These are phyloP conservation scores for Thumatha senex DNA, from an alignment of 2,888 invertebrate species.

Conservation along the genomic window DNA sequence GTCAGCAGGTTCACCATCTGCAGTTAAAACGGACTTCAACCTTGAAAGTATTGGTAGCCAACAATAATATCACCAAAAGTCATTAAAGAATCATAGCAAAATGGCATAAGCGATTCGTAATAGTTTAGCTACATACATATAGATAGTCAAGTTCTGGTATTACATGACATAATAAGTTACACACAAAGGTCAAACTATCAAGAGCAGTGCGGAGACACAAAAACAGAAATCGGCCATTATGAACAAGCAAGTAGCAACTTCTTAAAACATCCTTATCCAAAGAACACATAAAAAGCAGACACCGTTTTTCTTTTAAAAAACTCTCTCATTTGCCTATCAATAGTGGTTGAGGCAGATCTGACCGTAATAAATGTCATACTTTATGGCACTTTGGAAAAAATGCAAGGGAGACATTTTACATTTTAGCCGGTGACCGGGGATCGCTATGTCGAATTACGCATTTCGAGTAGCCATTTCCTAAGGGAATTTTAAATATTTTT, in stretches of 20 bases:
- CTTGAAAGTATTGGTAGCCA: too few species aligned
- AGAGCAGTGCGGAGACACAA: conserved; percentile 42
- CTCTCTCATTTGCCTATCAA: conserved; percentile 84
- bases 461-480: conserved; percentile 75
- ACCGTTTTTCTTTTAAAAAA: conserved; percentile 84
- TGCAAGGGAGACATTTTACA: conserved; percentile 83
- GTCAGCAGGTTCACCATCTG: too few species aligned
- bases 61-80: too few species aligned
- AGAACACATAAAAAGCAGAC: conserved; percentile 83
- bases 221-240: conserved; percentile 56
- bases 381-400: conserved; percentile 82
- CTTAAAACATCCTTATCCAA: conserved; percentile 76
- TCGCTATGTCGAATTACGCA: conserved; percentile 75
- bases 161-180: conserved; percentile 5
- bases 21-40: too few species aligned
- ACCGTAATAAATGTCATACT: conserved; percentile 84
- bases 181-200: conserved; percentile 30
- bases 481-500: conserved; percentile 64
- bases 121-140: too few species aligned
- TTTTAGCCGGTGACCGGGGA: conserved; percentile 78
- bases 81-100: too few species aligned
- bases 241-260: conserved; percentile 60
- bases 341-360: conserved; percentile 83
- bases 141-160: too few species aligned
- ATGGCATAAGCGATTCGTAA: too few species aligned